Percentiles rank a stretch among this genome's conserved stretches.
Conservation (phyloP, 2,888 invertebrate genomes). For the Limnephilus marmoratus region DNA sequence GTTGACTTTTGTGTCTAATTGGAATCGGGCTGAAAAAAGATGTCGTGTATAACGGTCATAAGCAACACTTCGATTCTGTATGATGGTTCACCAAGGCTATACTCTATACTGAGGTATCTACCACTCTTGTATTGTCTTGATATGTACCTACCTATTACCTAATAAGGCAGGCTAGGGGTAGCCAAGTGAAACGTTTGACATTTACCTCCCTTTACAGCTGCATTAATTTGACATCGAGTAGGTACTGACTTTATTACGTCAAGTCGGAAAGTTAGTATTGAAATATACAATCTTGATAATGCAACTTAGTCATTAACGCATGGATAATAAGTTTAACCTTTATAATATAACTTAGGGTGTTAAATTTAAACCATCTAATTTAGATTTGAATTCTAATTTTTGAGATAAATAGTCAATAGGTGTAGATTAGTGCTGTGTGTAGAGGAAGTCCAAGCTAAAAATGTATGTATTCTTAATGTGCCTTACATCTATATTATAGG, state of each 20-base stretch:
- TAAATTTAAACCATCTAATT: neutral
- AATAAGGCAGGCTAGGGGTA: neutral
- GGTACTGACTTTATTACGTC: neutral
- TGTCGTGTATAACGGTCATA: no score
- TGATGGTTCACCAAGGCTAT: no score
- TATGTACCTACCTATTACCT: neutral
- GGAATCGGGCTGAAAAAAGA: no score
- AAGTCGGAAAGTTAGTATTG: neutral
- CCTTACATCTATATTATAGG: no score
- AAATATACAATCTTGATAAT: neutral
- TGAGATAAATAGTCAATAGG: neutral
- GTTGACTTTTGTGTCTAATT: no score
- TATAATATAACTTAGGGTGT: neutral
- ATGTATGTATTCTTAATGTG: no score
- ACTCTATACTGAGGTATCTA: no score
- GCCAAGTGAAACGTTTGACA: neutral
- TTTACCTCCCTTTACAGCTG: neutral
- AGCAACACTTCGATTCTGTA: no score
- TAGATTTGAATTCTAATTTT: neutral
- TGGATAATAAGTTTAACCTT: neutral
- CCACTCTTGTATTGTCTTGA: neutral
- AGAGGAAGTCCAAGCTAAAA: no score
- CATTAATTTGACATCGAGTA: neutral
- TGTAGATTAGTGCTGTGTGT: neutral
- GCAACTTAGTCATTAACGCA: neutral